These are phyloP conservation scores for Noctuana brunneofusca DNA, from an alignment of 2,888 invertebrate species.

Conservation along the genomic window DNA sequence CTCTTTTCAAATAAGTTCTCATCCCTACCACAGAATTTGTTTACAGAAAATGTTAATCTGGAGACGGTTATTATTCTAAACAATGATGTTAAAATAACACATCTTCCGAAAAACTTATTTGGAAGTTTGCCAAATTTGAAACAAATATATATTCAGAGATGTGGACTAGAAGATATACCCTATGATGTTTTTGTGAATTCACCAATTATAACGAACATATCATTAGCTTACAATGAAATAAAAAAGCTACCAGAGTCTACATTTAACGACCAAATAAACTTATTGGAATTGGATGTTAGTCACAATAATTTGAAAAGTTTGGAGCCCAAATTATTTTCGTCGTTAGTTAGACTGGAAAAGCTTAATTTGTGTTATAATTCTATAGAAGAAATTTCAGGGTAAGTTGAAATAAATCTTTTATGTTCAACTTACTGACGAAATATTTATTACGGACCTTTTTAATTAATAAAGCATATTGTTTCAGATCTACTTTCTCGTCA, in stretches of 20 bases:
- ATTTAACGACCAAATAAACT: constrained; percentile 84
- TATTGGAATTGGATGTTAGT: constrained; percentile 85
- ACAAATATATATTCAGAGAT: constrained; percentile 81
- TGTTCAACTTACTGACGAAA: not conserved
- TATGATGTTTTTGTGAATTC: constrained; percentile 85
- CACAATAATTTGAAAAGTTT: constrained; percentile 84
- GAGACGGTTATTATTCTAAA: constrained; percentile 80
- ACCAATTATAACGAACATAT: constrained; percentile 81
- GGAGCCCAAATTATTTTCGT: constrained; percentile 82
- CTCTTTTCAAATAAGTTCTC: constrained; percentile 86
- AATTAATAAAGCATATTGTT: constrained; percentile 42
- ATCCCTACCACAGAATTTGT: constrained; percentile 83
- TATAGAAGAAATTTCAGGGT: constrained; percentile 82
- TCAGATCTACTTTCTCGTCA: constrained; percentile 79
- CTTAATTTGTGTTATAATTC: constrained; percentile 86
- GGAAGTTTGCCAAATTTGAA: constrained; percentile 82
- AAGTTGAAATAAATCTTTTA: constrained; percentile 48
- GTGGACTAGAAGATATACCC: constrained; percentile 83
- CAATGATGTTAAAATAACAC: constrained; percentile 82
- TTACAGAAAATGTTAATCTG: constrained; percentile 80
- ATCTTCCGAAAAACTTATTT: constrained; percentile 83
- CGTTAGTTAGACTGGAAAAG: constrained; percentile 79
- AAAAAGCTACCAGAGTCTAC: constrained; percentile 82
- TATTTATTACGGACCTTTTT: not conserved
- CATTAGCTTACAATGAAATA: constrained; percentile 83